Percentiles rank a stretch among this genome's conserved stretches.
phyloP scores from a whole-genome alignment of 2,797 vertebrate species.

The Aldrovandia affinis region DNA sequence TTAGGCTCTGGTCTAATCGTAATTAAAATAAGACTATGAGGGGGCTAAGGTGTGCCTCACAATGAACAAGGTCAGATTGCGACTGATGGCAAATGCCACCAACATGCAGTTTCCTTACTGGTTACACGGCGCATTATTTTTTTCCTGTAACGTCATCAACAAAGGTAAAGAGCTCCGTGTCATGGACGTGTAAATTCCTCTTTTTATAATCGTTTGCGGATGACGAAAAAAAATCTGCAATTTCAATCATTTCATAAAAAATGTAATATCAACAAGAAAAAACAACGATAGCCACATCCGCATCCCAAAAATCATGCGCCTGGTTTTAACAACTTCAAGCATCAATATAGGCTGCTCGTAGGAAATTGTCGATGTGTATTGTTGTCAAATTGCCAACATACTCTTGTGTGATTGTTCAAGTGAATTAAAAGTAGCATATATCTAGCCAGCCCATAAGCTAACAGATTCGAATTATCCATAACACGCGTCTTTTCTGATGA shows the following conservation, averaged over 20 bases:
- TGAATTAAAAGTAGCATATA: not conserved
- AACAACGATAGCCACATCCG: not conserved
- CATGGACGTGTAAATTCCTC: not conserved
- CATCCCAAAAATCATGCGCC: not conserved
- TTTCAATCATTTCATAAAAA: not conserved
- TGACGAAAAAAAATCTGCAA: not conserved
- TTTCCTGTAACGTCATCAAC: not conserved
- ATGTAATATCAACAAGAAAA: not conserved
- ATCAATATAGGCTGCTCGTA: not conserved
- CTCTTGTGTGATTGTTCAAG: not conserved
- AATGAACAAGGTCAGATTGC: conserved; percentile 21
- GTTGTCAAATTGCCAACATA: not conserved
- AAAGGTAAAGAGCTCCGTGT: not conserved
- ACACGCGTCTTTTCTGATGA: not conserved
- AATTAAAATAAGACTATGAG: conserved; percentile 2
- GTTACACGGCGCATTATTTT: not conserved
- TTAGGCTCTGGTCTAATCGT: not conserved
- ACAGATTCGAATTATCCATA: not conserved
- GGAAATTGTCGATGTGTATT: not conserved
- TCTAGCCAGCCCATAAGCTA: not conserved
- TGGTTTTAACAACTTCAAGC: not conserved
- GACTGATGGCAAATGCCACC: conserved; percentile 5
- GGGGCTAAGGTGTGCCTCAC: not conserved
- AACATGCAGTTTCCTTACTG: not conserved
- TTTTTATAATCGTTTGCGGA: not conserved